These are phyloP conservation scores for Philonicus albiceps DNA, from an alignment of 2,888 invertebrate species.

Conservation along the genomic window DNA sequence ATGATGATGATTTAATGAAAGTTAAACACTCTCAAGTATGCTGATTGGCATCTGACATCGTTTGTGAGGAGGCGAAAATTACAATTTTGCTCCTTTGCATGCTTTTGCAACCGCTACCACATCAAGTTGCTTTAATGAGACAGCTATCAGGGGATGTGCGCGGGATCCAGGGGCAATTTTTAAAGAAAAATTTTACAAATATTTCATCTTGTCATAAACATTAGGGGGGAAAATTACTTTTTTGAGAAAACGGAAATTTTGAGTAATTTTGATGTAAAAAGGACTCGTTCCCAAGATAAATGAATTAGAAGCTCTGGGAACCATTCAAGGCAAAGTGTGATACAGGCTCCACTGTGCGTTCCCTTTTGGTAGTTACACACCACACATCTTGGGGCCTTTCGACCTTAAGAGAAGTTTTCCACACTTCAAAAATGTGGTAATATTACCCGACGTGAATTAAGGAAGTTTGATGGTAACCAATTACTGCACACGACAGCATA, in stretches of 20 bases:
- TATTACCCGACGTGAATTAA: constrained; percentile 8
- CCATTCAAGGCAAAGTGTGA: not conserved
- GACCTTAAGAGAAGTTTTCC: not conserved
- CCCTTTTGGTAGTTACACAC: not conserved
- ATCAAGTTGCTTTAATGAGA: constrained; percentile 6
- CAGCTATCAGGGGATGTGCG: not conserved
- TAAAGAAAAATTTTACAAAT: not conserved
- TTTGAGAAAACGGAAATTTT: not conserved
- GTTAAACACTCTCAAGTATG: not conserved
- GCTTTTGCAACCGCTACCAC: not conserved
- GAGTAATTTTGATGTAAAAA: not conserved
- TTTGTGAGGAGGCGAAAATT: constrained; percentile 8
- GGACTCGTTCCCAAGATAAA: not conserved
- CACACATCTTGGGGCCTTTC: not conserved
- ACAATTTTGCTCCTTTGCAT: not conserved
- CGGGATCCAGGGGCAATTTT: not conserved
- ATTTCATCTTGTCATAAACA: not conserved
- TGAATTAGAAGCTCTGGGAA: not conserved
- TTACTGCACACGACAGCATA: constrained; percentile 14
- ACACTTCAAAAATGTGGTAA: not conserved
- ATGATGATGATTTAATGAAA: constrained; percentile 9
- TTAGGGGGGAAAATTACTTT: constrained; percentile 19
- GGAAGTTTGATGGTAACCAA: constrained; percentile 25
- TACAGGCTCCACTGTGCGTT: not conserved
- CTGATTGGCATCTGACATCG: constrained; percentile 7